A percentile compares a stretch with the other conserved stretches of the same genome.
phyloP scores from a whole-genome alignment of 2,797 vertebrate species.

The Melanogrammus aeglefinus region DNA sequence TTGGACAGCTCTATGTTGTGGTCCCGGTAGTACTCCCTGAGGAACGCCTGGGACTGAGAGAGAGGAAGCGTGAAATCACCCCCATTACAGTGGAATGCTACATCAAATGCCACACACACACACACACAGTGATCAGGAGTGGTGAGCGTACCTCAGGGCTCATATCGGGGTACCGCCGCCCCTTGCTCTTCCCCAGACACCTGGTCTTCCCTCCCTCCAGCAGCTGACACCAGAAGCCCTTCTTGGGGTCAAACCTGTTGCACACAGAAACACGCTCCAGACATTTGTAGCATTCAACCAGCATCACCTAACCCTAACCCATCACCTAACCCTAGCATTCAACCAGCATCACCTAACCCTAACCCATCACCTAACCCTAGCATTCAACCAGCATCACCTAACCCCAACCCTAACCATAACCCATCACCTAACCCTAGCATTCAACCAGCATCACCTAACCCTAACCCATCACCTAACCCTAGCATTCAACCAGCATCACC shows the following conservation, averaged over 20 bases:
- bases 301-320: too few species aligned
- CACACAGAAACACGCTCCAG: not conserved
- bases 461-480: too few species aligned
- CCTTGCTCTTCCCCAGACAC: slow-evolving; percentile 98
- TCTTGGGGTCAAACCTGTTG: slow-evolving; percentile 95
- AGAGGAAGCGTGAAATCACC: not conserved
- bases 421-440: too few species aligned
- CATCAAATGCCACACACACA: not conserved
- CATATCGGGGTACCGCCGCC: slow-evolving; percentile 96
- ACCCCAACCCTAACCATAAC: too few species aligned
- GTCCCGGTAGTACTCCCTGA: slow-evolving; percentile 95
- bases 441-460: too few species aligned
- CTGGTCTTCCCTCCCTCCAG: slow-evolving; percentile 96
- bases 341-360: too few species aligned
- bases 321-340: too few species aligned
- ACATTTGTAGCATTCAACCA: not conserved
- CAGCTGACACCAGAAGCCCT: slow-evolving; percentile 99
- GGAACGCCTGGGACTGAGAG: slow-evolving; percentile 85
- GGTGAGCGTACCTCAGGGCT: slow-evolving; percentile 82
- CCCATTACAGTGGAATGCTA: not conserved
- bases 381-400: too few species aligned
- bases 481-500: too few species aligned
- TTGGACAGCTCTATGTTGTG: slow-evolving; percentile 98
- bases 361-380: too few species aligned
- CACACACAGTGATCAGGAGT: too few species aligned